Evolutionary conservation across 2,113 vertebrate genomes (phyloP).

Genomic region (Sylvilagus bachmani): DNA sequence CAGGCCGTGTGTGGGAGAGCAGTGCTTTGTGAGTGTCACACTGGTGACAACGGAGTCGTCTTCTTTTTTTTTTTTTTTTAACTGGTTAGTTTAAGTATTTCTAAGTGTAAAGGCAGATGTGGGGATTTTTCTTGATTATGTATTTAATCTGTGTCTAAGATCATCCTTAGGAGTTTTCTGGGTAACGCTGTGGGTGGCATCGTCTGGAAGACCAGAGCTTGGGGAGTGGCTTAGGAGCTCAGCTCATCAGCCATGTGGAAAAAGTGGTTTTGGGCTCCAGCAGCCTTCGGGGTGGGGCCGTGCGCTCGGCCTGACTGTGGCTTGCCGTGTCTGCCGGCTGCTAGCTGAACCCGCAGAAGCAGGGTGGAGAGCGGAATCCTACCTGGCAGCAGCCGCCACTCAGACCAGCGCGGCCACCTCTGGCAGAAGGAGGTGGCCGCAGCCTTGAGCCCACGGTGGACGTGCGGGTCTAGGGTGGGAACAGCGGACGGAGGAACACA

Average conservation of each 20-base stretch:
- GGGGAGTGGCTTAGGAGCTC: constrained; percentile 60
- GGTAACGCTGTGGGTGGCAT: constrained; percentile 75
- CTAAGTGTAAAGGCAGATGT: constrained; percentile 49
- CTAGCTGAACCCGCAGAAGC: constrained; percentile 20
- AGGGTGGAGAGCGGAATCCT: constrained; percentile 13
- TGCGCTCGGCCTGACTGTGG: constrained; percentile 71
- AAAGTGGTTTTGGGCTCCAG: constrained; percentile 78
- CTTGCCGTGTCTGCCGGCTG: constrained; percentile 75
- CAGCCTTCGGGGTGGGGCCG: constrained; percentile 76
- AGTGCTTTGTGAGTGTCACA: not conserved
- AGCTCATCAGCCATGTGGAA: constrained; percentile 78
- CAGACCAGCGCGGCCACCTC: not conserved
- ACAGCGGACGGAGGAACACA: not conserved
- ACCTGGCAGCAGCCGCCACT: constrained; percentile 44
- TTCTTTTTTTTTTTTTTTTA: not conserved
- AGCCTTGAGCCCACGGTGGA: not conserved
- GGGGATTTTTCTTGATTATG: constrained; percentile 54
- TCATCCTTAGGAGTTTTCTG: constrained; percentile 50
- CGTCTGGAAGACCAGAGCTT: constrained; percentile 51
- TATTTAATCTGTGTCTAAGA: constrained; percentile 46
- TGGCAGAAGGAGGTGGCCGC: not conserved
- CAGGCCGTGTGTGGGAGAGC: not conserved
- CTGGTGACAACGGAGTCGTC: not conserved
- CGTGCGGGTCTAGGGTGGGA: no score
- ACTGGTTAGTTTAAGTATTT: not conserved